phyloP scores from a whole-genome alignment of 2,888 invertebrate genomes.

The Fragum fragum region DNA sequence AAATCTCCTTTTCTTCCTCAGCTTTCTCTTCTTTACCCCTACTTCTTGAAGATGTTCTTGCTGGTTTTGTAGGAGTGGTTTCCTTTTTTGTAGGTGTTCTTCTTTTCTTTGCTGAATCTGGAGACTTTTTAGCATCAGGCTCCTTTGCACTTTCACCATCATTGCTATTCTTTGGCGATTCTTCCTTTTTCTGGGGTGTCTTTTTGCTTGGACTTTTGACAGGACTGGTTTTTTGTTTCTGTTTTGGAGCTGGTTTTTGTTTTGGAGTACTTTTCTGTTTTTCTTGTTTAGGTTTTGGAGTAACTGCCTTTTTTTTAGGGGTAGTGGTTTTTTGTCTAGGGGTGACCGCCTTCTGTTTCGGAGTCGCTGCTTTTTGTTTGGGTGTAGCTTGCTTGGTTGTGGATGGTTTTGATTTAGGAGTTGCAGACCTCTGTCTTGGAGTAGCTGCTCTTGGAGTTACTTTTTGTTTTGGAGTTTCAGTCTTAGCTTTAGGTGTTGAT shows the following conservation, averaged over 20 bases:
- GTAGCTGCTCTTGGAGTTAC: conserved; percentile 54
- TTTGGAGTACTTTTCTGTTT: conserved; percentile 40
- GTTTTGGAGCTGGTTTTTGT: conserved; percentile 47
- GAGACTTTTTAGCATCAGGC: not conserved
- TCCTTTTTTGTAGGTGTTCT: conserved; percentile 42
- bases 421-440: conserved; percentile 46
- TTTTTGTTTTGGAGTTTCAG: conserved; percentile 40
- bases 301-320: conserved; percentile 40
- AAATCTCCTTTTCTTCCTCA: conserved; percentile 12
- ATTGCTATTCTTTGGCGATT: not conserved
- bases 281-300: conserved; percentile 37
- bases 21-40: conserved; percentile 44
- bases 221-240: conserved; percentile 18
- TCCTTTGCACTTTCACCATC: not conserved
- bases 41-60: conserved; percentile 42
- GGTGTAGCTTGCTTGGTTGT: conserved; percentile 52
- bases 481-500: conserved; percentile 32
- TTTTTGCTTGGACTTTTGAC: conserved; percentile 27
- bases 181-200: conserved; percentile 31
- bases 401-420: conserved; percentile 36
- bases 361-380: conserved; percentile 51
- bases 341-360: conserved; percentile 43
- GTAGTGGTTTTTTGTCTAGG: conserved; percentile 37
- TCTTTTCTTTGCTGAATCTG: conserved; percentile 27
- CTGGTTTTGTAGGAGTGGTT: conserved; percentile 26